A percentile compares a stretch with the other conserved stretches of the same genome.
phyloP scores from a whole-genome alignment of 2,888 invertebrate genomes.

The Macropis europaea region DNA sequence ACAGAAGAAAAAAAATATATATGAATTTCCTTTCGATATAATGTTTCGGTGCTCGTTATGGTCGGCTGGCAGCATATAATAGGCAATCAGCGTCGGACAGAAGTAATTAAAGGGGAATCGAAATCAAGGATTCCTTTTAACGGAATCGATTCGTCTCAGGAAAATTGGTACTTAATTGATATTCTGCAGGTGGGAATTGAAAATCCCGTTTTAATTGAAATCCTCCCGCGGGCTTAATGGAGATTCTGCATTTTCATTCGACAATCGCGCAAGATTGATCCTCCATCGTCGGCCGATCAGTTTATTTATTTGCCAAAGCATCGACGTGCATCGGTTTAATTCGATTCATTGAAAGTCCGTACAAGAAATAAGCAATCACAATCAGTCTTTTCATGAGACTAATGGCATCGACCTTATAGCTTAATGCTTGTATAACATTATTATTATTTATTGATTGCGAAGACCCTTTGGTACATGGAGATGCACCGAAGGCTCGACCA shows the following conservation, averaged over 20 bases:
- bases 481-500: no score
- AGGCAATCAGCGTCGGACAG: constrained; percentile 46
- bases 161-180: constrained; percentile 49
- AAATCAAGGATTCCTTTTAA: constrained; percentile 26
- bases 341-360: constrained; percentile 29
- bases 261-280: constrained; percentile 6
- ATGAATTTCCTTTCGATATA: background rate
- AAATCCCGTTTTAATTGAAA: constrained; percentile 42
- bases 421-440: no score
- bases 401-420: constrained; percentile 10
- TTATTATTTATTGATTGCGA: no score
- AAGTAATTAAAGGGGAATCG: constrained; percentile 54
- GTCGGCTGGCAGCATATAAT: constrained; percentile 28
- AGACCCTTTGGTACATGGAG: no score
- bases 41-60: constrained; percentile 19
- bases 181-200: constrained; percentile 42
- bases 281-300: background rate
- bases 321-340: constrained; percentile 3
- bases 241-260: constrained; percentile 30
- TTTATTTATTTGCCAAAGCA: constrained; percentile 6
- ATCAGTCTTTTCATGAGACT: constrained; percentile 6
- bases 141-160: constrained; percentile 10
- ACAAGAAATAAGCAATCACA: background rate
- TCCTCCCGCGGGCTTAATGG: constrained; percentile 29
- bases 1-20: background rate